A percentile compares a stretch with the other conserved stretches of the same genome.
Evolutionary conservation across 2,888 invertebrate species (phyloP).

Genomic region (Euphydryas editha): DNA sequence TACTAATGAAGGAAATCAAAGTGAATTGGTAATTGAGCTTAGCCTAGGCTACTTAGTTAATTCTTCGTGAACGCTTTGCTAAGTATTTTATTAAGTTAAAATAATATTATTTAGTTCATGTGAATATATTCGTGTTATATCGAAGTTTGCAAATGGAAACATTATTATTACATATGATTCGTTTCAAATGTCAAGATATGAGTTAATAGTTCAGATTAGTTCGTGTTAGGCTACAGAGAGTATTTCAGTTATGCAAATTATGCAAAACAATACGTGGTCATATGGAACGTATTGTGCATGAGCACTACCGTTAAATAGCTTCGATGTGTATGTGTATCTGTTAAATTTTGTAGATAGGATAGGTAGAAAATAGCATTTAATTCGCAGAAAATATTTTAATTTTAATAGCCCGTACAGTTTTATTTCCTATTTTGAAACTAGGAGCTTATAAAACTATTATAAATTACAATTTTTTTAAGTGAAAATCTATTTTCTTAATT

Average conservation of each 20-base stretch:
- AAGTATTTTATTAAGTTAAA: neutral
- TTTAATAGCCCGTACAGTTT: too few relatives aligned
- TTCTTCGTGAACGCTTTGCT: conserved; percentile 1
- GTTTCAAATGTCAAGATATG: neutral
- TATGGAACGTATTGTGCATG: neutral
- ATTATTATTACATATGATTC: neutral
- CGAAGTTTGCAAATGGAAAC: neutral
- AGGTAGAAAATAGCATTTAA: too few relatives aligned
- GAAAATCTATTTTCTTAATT: too few relatives aligned
- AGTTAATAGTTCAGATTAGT: neutral
- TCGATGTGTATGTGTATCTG: neutral
- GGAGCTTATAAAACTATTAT: too few relatives aligned
- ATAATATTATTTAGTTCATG: neutral
- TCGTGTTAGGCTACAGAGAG: neutral
- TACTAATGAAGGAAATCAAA: conserved; percentile 49
- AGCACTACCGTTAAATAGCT: neutral
- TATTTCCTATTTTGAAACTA: too few relatives aligned
- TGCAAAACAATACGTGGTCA: neutral
- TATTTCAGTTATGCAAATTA: neutral
- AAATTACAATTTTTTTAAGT: too few relatives aligned
- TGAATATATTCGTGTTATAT: neutral
- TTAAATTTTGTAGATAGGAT: neutral
- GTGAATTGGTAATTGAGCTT: conserved; percentile 26
- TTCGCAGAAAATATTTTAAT: too few relatives aligned
- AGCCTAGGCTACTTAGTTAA: conserved; percentile 19